Conservation (phyloP, 2,888 invertebrate genomes). For the Cosmia pyralina region DNA sequence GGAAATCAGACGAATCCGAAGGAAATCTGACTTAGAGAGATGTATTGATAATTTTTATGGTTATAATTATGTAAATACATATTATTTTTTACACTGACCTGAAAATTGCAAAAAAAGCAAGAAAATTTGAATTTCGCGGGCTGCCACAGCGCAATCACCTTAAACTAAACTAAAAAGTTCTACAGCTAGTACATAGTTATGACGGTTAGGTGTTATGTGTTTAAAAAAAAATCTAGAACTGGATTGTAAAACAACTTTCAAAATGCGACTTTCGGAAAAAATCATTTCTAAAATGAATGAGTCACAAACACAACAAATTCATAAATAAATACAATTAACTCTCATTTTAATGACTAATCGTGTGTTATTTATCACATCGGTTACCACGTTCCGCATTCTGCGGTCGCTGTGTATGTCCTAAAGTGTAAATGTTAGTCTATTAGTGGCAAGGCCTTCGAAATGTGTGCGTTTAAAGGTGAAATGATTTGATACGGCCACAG, state of each 20-base stretch:
- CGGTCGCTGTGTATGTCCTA: constrained; percentile 44
- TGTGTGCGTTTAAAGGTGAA: constrained; percentile 33
- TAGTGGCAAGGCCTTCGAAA: constrained; percentile 20
- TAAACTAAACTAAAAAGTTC: no score
- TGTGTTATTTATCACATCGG: constrained; percentile 17
- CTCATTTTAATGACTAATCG: constrained; percentile 46
- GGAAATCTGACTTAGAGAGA: no score
- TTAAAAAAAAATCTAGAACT: no score
- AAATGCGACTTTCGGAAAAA: neutral
- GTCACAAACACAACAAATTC: constrained; percentile 23
- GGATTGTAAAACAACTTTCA: neutral
- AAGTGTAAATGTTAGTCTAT: constrained; percentile 46
- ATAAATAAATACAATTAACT: constrained; percentile 30
- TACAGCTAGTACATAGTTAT: no score
- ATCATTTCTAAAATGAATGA: constrained; percentile 6
- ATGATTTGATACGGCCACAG: constrained; percentile 7
- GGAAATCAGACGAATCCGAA: no score
- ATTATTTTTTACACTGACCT: no score
- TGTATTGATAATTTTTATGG: no score
- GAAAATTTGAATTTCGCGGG: no score
- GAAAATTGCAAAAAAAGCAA: no score
- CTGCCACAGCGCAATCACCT: no score
- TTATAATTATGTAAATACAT: no score
- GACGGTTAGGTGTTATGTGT: no score
- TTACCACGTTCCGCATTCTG: constrained; percentile 50